Base-by-base conservation (phyloP, 2,797 vertebrate genomes). In the Muscicapa comitata region DNA sequence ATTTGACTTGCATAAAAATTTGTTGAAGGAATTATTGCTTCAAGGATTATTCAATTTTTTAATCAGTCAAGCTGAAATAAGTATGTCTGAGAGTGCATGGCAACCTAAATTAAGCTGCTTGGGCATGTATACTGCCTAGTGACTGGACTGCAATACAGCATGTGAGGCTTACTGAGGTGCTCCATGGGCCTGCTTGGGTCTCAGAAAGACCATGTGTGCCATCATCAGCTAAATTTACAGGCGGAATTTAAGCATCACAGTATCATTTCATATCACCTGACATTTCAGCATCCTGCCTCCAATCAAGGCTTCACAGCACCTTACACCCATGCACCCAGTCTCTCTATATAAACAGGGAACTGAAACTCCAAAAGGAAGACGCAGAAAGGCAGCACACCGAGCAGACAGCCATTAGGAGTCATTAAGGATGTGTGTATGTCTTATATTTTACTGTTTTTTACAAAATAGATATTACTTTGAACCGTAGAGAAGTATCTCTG, bases 351-450 rank as follows among this genome's bases (percentile, higher is more conserved):
- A 51, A 17, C 12, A 75, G 8, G 13, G 45, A 47, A 43, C 9
- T 35, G 19, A 75, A 57, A 58, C 17, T 85, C 23, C 21, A 9
- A 79, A 29, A 35, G 6, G 5, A 59, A 82, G 17, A 7, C 50
- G 17, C 2, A 48, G 15, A 68, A 82, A 73, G 40, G 40, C 28
- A 93, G 21, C 14, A 58, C 6, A 3, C 17, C 20, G 23, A 89
- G 17, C 53, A 63, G 17, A 13, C 15, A 58, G 35, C 3, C 50
- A 68, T 7, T 2, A 5, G n/a, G 5, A 75, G 10, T 20, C 55
- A 8, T 11, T 57, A 72, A 61, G 12, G 20, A 57, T 0, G 11
- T 0, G 4, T 62, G 5, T 1, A 0, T 58, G 20, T 62, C 45
- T 48, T 72, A 47, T 2, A 43, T 26, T 12, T 9, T 18, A 24